These are phyloP conservation scores for Mythimna vitellina DNA, from an alignment of 2,888 invertebrate species.

Conservation along the genomic window DNA sequence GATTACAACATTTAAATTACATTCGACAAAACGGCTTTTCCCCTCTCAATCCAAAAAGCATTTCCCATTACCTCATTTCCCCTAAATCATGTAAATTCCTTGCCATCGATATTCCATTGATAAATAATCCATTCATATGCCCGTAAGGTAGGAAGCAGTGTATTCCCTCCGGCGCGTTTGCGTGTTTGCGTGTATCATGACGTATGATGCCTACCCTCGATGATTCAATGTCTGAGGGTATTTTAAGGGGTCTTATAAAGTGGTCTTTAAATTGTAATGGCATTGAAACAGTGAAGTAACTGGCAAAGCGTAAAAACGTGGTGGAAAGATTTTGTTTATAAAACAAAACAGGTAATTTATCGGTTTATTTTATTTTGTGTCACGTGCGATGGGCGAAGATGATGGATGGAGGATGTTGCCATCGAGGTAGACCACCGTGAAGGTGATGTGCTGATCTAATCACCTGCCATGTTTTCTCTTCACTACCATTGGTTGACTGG, in stretches of 20 bases:
- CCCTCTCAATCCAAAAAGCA: conserved; percentile 26
- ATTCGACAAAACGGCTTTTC: conserved; percentile 1
- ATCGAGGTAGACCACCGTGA: too few relatives aligned
- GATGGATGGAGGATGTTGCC: too few relatives aligned
- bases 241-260: not conserved
- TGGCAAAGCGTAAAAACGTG: not conserved
- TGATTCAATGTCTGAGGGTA: not conserved
- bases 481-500: too few relatives aligned
- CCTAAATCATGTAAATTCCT: conserved; percentile 35
- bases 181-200: conserved; percentile 18
- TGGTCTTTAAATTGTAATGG: not conserved
- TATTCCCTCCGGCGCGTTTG: conserved; percentile 30
- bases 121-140: conserved; percentile 51
- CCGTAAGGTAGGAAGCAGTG: conserved; percentile 22
- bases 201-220: conserved; percentile 18
- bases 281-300: not conserved
- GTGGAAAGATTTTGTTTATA: not conserved
- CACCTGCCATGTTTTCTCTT: too few relatives aligned
- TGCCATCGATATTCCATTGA: conserved; percentile 39
- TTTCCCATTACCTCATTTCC: conserved; percentile 4
- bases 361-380: too few relatives aligned
- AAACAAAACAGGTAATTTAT: too few relatives aligned
- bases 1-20: conserved; percentile 16
- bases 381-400: too few relatives aligned
- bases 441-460: too few relatives aligned